Percentiles rank a stretch among this genome's conserved stretches.
Conservation (phyloP, 2,113 vertebrate species). For the Asarcornis scutulata region DNA sequence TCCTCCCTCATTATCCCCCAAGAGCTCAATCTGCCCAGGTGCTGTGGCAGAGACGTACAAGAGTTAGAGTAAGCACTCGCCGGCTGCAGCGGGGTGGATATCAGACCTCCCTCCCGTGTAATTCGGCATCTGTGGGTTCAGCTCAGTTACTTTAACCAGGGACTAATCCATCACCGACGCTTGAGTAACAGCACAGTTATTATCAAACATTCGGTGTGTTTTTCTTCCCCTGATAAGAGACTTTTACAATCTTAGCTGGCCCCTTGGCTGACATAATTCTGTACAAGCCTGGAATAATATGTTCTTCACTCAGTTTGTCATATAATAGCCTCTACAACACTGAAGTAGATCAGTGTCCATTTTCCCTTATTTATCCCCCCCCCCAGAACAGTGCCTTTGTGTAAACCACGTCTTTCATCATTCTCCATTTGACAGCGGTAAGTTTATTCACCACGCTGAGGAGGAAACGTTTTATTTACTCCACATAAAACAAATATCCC, state of each 20-base stretch:
- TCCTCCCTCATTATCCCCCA: not conserved
- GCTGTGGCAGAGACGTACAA: not conserved
- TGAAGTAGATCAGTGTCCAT: not conserved
- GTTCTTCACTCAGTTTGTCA: not conserved
- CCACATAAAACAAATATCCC: not conserved
- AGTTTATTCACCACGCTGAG: not conserved
- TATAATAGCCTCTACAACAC: not conserved
- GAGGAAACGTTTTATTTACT: constrained; percentile 8
- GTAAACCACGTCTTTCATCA: not conserved
- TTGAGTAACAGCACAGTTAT: not conserved
- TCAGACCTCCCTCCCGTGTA: not conserved
- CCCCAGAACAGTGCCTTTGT: not conserved
- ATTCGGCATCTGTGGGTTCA: not conserved
- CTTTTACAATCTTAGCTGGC: not conserved
- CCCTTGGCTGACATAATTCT: not conserved
- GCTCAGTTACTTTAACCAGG: not conserved
- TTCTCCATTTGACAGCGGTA: not conserved
- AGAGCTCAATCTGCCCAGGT: not conserved
- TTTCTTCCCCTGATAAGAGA: not conserved
- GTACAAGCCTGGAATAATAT: not conserved
- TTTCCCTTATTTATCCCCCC: not conserved
- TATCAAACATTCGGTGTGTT: not conserved
- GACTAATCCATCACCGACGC: not conserved
- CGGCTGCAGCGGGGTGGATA: accelerated
- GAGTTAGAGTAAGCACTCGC: not conserved